Base-by-base conservation (phyloP, 2,888 invertebrate species). In the Dryobota labecula region DNA sequence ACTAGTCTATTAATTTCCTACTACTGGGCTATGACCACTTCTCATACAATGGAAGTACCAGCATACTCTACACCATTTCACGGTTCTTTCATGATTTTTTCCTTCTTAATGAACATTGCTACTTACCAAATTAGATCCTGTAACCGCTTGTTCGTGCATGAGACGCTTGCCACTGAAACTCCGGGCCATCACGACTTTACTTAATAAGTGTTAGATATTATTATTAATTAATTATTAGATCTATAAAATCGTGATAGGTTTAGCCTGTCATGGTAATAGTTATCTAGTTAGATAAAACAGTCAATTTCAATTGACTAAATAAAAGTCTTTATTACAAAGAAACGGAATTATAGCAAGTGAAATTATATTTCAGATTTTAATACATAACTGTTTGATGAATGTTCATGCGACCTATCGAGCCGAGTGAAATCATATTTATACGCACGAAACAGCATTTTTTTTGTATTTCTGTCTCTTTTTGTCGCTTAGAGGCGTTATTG, bases 291-390 rank as follows among this genome's bases (percentile, higher is more conserved):
- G 33, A 47, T 45, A 47, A 53, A 62, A 64, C 56, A 58, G 70
- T 79, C 65, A 79, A 78, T 69, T 63, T 43, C 15, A 62, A 47
- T 47, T 43, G 38, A 68, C 33, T 64, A 53, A 69, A 53, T 47
- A 15, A 38, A 15, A 54, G n/a, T 51, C 54, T 1, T 1, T 63
- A 63, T 54, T 33, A n/a, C 24, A 33, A 57, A 56, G 11, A 4
- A 69, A 54, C 18, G 27, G 24, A 45, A 49, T 30, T 47, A 47
- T 66, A 76, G 76, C 76, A 72, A 71, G 78, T 65, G 78, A 65
- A 80, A 68, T 79, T 80, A 72, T 69, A 56, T 58, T 54, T n/a
- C 18, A 38, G 24, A 43, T n/a, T 45, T 38, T 38, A 58, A 30
- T 65, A n/a, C 49, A 15, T n/a, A 73, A 24, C 15, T 66, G 57